These are phyloP conservation scores for Neosilurus hyrtlii DNA, from an alignment of 2,797 vertebrate species.

Conservation along the genomic window DNA sequence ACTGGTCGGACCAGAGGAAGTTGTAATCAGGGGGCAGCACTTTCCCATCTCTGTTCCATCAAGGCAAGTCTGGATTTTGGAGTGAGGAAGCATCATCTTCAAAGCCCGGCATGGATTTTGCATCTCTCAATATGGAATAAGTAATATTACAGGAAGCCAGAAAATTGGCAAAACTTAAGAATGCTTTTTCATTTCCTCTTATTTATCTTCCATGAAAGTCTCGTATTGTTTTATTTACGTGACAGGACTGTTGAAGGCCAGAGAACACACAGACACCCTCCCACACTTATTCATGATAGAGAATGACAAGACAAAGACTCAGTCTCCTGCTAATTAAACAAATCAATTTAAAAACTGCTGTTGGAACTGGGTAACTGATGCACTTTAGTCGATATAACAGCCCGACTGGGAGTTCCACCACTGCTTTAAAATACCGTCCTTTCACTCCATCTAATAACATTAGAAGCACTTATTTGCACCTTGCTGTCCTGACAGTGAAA, in stretches of 20 bases:
- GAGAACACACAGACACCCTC: constrained; percentile 56
- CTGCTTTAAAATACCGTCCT: constrained; percentile 93
- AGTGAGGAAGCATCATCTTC: constrained; percentile 15
- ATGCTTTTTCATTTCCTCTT: constrained; percentile 31
- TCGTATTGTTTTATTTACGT: constrained; percentile 70
- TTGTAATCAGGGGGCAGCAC: constrained; percentile 71
- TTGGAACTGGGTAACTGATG: constrained; percentile 95
- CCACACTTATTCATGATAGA: constrained; percentile 72
- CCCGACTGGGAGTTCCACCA: constrained; percentile 88
- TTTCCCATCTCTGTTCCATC: constrained; percentile 34
- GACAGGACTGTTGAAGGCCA: constrained; percentile 71
- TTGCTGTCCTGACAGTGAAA: constrained; percentile 94
- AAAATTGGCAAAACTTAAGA: constrained; percentile 50
- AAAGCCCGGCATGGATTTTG: constrained; percentile 15
- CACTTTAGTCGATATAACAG: constrained; percentile 88
- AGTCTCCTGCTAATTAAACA: constrained; percentile 99
- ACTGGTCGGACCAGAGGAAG: constrained; percentile 75
- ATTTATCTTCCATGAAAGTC: constrained; percentile 2
- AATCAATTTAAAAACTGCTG: constrained; percentile 99
- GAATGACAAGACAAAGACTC: constrained; percentile 88
- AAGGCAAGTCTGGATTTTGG: constrained; percentile 31
- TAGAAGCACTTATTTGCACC: constrained; percentile 98
- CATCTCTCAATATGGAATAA: constrained; percentile 1
- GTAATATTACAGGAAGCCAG: constrained; percentile 36
- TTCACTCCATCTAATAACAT: constrained; percentile 95